Evolutionary conservation across 2,113 vertebrate species (phyloP), one percentile per base, ranked within the genome.

Genomic region (Corydoras maculifer): DNA sequence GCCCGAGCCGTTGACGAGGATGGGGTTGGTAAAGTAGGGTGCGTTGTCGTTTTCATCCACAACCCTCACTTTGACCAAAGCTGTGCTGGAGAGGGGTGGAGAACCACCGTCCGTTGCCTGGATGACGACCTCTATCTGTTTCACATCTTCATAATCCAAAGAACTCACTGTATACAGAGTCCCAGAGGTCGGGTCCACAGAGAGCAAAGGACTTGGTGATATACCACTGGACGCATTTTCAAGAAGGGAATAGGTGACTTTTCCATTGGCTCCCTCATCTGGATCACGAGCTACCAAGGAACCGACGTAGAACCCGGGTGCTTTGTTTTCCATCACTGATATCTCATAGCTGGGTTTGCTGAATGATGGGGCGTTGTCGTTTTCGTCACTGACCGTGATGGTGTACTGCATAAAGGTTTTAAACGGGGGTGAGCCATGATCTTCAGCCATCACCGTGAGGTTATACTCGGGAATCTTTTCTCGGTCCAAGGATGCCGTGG

Each of bases 1-100:
- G 25, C 87, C 84, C 0, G 91, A 87, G 9, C 89, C 87, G 0
- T 92, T 92, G 67, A 82, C 81, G 3, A 90, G 82, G 4, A 76
- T 79, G 0, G 91, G 92, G 49, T 89, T 85, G 13, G 88, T 81
- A 58, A 93, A 85, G 13, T 88, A 64, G 0, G 88, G 86, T 4
- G 87, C 79, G 49, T 91, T 91, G 73, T 92, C 90, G 0, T 93
- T 91, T 77, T 91, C 90, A 73, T 92, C 87, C 72, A 90, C 84
- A 73, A 94, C 87, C 57, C 86, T 82, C 65, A 91, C 86, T 66
- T 84, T 88, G 76, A 92, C 85, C 48, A 87, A 73, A 1, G 90
- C 79, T 15, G 83, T 88, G 76, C 83, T 89, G 68, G 87, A 86
- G 8, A 91, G 87, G 74, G 86, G 87, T 0, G 91, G 88, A 14